A percentile compares a stretch with the other conserved stretches of the same genome.
Conservation (phyloP, 2,113 vertebrate genomes). For the Recurvirostra avosetta region DNA sequence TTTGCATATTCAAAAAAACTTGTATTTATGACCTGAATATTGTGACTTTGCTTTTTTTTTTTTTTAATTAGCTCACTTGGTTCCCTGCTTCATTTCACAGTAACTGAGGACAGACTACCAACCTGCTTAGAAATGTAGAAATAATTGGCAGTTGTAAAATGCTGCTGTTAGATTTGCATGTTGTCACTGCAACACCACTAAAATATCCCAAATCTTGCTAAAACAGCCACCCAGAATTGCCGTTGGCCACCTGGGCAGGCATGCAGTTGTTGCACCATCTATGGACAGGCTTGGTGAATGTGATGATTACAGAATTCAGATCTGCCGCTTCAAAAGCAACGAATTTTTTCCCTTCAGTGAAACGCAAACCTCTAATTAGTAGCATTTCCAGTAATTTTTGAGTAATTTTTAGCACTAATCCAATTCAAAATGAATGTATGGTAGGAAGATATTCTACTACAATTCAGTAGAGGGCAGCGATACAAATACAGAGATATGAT, state of each 20-base stretch:
- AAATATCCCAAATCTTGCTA: not conserved
- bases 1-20: not conserved
- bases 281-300: not conserved
- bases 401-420: not conserved
- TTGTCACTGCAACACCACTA: not conserved
- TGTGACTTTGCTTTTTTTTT: not conserved
- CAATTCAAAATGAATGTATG: fast-evolving
- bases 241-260: not conserved
- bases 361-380: not conserved
- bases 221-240: not conserved
- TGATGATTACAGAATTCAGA: not conserved
- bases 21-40: not conserved
- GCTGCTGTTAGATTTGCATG: not conserved
- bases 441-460: not conserved
- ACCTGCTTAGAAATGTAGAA: not conserved
- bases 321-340: not conserved
- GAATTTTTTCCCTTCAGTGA: not conserved
- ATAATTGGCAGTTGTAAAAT: not conserved
- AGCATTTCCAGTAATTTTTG: not conserved
- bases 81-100: not conserved
- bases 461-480: not conserved
- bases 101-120: not conserved
- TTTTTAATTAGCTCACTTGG: not conserved
- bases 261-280: not conserved
- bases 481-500: not conserved